Evolutionary conservation across 1,140 invertebrate species (phyloP), one percentile per base, ranked within the genome.

Genomic region (Drosophila nikananu): DNA sequence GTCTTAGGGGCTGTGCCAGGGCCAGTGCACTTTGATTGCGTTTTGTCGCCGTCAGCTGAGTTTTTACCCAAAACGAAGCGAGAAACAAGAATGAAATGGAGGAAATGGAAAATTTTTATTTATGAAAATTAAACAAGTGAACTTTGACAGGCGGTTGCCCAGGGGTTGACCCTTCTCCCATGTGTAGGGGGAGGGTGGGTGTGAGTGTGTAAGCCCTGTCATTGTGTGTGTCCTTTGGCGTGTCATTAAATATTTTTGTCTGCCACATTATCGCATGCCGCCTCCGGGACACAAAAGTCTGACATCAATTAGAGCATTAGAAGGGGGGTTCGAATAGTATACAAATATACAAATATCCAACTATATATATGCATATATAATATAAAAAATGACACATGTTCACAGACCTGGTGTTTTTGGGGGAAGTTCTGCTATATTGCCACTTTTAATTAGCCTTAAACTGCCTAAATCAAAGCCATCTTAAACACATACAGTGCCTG

Each of bases 81-180:
- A 39, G 10, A 21, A 46, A 66, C 12, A 23, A 48, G 27, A 65
- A 46, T 3, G 32, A 25, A 39, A 64, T 39, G 67, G 8, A 37
- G 64, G 46, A 39, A 64, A 59, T 35, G 48, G 64, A 55, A 59
- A 75, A 87, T 87, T 86, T 86, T 87, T 87, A 89, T 87, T 87
- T 87, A 87, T 89, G 68, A 89, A 89, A 87, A 89, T 87, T 83
- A 87, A 87, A 87, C 84, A 87, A 87, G 84, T 87, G 83, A 87
- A 87, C 83, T 87, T 87, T 87, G 83, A 87, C 83, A 89, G 81
- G 64, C 86, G 81, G 84, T 80, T 73, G 77, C 83, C 65, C 83
- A 71, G 67, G 83, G 74, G 70, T 61, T 83, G 83, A 84, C 80
- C 83, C 54, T 21, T 54, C 30, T 21, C 5, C 27, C 49, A 27